These are phyloP conservation scores for Mimumesa dahlbomi DNA, from an alignment of 2,888 invertebrate genomes.

Conservation along the genomic window DNA sequence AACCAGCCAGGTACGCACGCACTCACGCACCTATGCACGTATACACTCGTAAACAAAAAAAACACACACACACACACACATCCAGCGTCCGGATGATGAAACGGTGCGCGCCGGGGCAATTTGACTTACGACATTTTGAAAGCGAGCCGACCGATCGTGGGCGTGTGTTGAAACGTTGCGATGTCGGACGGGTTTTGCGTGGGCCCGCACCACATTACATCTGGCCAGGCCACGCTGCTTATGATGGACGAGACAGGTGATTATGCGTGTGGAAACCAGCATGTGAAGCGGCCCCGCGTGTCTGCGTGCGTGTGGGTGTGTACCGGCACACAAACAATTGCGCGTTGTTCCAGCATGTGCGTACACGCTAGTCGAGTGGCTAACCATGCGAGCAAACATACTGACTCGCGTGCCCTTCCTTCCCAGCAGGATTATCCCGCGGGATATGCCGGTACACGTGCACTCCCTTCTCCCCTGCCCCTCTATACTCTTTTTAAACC, in stretches of 20 bases:
- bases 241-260: constrained; percentile 80
- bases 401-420: constrained; percentile 1
- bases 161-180: constrained; percentile 79
- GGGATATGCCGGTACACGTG: constrained; percentile 28
- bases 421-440: constrained; percentile 16
- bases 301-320: neutral
- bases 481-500: too few species aligned
- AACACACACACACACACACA: neutral
- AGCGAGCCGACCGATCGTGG: constrained; percentile 76
- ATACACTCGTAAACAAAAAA: constrained; percentile 5
- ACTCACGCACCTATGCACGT: neutral
- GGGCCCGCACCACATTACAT: constrained; percentile 77
- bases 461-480: neutral
- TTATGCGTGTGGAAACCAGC: constrained; percentile 78
- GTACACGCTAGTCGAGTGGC: neutral
- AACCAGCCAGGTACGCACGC: too few species aligned
- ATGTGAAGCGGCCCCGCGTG: constrained; percentile 50
- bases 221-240: constrained; percentile 71
- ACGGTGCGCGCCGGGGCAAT: constrained; percentile 73
- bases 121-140: constrained; percentile 78
- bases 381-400: constrained; percentile 9
- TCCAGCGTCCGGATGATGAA: constrained; percentile 70
- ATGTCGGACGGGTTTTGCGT: constrained; percentile 78
- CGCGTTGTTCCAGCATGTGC: neutral
- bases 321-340: too few species aligned